These are phyloP conservation scores for Trochalopteron elliotii DNA, from an alignment of 2,113 vertebrate species.

Conservation along the genomic window DNA sequence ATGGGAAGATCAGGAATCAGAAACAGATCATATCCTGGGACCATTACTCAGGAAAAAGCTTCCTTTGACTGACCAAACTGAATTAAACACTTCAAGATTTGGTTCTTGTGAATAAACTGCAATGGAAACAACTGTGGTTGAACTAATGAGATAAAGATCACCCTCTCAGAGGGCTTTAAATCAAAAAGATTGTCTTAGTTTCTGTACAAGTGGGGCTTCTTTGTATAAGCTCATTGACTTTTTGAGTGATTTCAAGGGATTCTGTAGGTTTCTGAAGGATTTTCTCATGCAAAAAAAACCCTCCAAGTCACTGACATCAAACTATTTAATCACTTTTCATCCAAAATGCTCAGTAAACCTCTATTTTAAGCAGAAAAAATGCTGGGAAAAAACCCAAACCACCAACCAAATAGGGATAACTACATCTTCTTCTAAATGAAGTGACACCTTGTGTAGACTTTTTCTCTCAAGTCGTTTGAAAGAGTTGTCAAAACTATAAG, in stretches of 20 bases:
- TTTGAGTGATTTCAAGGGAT: not conserved
- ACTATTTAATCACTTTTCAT: not conserved
- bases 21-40: not conserved
- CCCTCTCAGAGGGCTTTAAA: not conserved
- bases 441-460: not conserved
- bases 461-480: not conserved
- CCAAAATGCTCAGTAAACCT: not conserved
- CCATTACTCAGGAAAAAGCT: not conserved
- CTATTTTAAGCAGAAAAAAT: not conserved
- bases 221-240: not conserved
- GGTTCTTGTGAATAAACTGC: not conserved
- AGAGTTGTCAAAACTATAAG: not conserved
- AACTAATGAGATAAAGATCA: conserved; percentile 8
- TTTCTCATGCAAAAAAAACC: not conserved
- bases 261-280: not conserved
- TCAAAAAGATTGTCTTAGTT: not conserved
- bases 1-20: not conserved
- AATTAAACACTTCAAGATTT: not conserved
- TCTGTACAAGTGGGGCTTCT: not conserved
- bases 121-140: not conserved
- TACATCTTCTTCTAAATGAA: not conserved
- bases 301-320: not conserved
- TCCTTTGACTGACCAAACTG: not conserved
- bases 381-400: rapidly evolving
- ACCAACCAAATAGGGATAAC: not conserved